These are phyloP conservation scores for Ophion ventricosus DNA, from an alignment of 2,888 invertebrate genomes.

Conservation along the genomic window DNA sequence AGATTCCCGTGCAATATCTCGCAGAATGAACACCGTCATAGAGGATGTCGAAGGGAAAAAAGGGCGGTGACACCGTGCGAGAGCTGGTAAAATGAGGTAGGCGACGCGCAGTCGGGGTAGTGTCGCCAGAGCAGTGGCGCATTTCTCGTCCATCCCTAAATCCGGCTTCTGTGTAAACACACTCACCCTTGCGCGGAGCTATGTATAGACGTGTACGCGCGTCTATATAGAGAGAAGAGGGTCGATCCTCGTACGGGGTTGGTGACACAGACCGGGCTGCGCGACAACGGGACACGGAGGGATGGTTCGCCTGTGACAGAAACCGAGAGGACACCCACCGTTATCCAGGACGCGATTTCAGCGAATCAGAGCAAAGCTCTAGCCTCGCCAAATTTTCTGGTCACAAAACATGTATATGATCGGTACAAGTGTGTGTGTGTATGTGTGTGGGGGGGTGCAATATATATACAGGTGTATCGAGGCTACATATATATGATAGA, in stretches of 20 bases:
- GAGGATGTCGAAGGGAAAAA: conserved; percentile 17
- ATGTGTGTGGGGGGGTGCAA: background rate
- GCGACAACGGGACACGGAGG: conserved; percentile 61
- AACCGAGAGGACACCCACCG: conserved; percentile 50
- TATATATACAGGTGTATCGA: conserved; percentile 19
- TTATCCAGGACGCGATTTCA: conserved; percentile 57
- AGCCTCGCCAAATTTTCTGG: conserved; percentile 45
- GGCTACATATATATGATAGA: conserved; percentile 61
- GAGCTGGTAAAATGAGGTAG: conserved; percentile 39
- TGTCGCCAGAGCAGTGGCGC: conserved; percentile 49
- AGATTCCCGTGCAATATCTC: background rate
- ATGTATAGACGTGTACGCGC: background rate
- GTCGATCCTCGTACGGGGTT: conserved; percentile 54
- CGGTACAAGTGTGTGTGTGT: conserved; percentile 1
- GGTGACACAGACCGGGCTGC: conserved; percentile 74
- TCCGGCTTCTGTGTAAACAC: conserved; percentile 1
- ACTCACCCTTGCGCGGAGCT: background rate
- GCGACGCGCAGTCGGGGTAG: conserved; percentile 49
- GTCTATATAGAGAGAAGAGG: conserved; percentile 23
- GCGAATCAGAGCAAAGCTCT: conserved; percentile 75
- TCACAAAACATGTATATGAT: background rate
- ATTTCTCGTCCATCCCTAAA: background rate
- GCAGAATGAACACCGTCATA: conserved; percentile 57
- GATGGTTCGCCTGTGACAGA: conserved; percentile 55
- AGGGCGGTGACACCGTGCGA: conserved; percentile 69